Base-by-base conservation (phyloP, 2,888 invertebrate genomes). In the Drosophila pseudotalamancana region DNA sequence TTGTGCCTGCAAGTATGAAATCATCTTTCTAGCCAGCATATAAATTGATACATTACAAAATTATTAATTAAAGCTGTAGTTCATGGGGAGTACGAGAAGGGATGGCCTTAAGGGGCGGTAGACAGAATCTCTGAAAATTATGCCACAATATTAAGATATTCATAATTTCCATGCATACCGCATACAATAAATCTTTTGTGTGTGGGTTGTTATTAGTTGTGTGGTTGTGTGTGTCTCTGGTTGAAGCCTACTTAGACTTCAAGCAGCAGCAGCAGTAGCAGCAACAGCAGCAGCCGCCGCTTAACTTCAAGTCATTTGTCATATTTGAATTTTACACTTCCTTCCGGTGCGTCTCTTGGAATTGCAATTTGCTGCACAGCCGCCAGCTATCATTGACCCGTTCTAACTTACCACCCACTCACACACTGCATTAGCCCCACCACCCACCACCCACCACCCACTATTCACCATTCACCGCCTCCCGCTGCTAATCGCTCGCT, bases 321-420 rank as follows among this genome's bases (percentile, higher is more conserved):
- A 84, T 87, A 84, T 84, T 84, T 84, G 87, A 84, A 84, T 84
- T 84, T 84, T 84, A 87, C 85, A 84, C 87, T 84, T 84, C 84
- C 84, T 87, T 87, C 84, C 87, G 84, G 84, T 87, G 80, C 73
- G 67, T 78, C 76, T 64, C 79, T 66, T 69, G 76, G 67, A 83
- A 78, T 80, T 86, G 81, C 77, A 86, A 83, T 84, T 84, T 77
- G 78, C 68, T 35, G 59, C 71, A 53, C 39, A 54, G 56, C 76
- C 61, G 56, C 34, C 32, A 56, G 68, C 75, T 56, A 55, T 51
- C 54, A 40, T 35, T 43, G 57, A 39, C 32, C 34, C 23, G 29
- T n/a, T n/a, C n/a, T n/a, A n/a, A n/a, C n/a, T n/a, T n/a, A n/a
- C n/a, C n/a, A 37, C 37, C 35, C 45, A 9, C 23, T 23, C 6